phyloP scores from a whole-genome alignment of 1,140 invertebrate species.

The Danaus melanippus region DNA sequence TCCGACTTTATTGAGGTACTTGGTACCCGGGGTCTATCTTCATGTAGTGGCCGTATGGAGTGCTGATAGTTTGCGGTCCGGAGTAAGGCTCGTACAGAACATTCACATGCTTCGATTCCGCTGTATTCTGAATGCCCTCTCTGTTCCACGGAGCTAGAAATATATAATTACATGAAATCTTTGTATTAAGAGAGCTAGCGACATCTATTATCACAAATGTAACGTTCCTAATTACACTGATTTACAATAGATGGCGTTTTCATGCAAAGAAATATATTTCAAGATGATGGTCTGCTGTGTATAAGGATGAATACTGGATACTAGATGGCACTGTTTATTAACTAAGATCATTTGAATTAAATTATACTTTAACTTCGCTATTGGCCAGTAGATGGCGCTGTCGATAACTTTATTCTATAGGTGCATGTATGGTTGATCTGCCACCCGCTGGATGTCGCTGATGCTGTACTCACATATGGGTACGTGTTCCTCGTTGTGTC shows the following conservation, averaged over 20 bases:
- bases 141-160: conserved; percentile 45
- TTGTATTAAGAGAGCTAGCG: conserved; percentile 5
- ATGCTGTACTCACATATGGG: conserved; percentile 27
- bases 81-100: conserved; percentile 35
- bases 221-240: neutral
- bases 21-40: conserved; percentile 30
- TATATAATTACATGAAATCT: neutral
- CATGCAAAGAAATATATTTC: no score
- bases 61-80: conserved; percentile 58
- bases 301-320: no score
- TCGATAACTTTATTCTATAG: neutral
- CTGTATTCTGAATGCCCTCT: conserved; percentile 25
- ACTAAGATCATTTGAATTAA: no score
- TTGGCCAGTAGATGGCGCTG: conserved; percentile 23
- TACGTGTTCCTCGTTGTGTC: conserved; percentile 27
- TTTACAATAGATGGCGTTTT: neutral
- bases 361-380: conserved; percentile 4
- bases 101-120: conserved; percentile 26
- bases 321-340: no score
- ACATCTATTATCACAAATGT: conserved; percentile 15
- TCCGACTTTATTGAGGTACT: neutral
- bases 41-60: conserved; percentile 62
- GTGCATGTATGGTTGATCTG: no score
- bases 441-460: conserved; percentile 1
- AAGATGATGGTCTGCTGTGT: no score